Conservation (phyloP, 1,140 invertebrate genomes). For the Teleogryllus occipitalis region DNA sequence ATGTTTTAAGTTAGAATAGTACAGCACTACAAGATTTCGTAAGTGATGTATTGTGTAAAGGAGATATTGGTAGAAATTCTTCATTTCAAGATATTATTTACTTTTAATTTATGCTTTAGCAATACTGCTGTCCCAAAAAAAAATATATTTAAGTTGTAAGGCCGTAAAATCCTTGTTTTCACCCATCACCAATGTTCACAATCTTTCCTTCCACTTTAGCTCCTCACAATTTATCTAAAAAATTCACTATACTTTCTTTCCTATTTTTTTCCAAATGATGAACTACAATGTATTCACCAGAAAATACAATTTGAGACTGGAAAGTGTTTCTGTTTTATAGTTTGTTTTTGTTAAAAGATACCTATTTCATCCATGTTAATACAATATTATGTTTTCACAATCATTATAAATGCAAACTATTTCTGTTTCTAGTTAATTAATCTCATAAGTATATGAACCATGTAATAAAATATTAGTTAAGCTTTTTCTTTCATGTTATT, state of each 20-base stretch:
- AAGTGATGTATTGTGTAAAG: not conserved
- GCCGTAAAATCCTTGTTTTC: not conserved
- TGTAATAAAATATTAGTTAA: too few relatives aligned
- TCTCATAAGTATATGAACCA: too few relatives aligned
- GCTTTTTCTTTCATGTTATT: too few relatives aligned
- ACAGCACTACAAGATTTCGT: not conserved
- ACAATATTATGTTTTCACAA: too few relatives aligned
- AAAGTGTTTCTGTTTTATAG: not conserved
- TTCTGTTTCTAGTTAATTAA: too few relatives aligned
- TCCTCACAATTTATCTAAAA: not conserved
- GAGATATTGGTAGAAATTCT: not conserved
- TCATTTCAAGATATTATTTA: not conserved
- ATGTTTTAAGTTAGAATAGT: not conserved
- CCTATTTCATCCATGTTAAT: too few relatives aligned
- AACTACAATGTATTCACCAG: not conserved
- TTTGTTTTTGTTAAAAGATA: too few relatives aligned
- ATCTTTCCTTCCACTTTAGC: not conserved
- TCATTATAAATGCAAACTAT: too few relatives aligned
- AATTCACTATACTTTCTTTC: not conserved
- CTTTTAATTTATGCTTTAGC: not conserved
- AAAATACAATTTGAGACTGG: not conserved
- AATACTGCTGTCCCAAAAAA: constrained; percentile 1
- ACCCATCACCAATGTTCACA: not conserved
- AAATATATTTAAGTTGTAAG: not conserved
- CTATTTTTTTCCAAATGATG: not conserved